phyloP scores from a whole-genome alignment of 2,113 vertebrate species.

The Sterna hirundo region DNA sequence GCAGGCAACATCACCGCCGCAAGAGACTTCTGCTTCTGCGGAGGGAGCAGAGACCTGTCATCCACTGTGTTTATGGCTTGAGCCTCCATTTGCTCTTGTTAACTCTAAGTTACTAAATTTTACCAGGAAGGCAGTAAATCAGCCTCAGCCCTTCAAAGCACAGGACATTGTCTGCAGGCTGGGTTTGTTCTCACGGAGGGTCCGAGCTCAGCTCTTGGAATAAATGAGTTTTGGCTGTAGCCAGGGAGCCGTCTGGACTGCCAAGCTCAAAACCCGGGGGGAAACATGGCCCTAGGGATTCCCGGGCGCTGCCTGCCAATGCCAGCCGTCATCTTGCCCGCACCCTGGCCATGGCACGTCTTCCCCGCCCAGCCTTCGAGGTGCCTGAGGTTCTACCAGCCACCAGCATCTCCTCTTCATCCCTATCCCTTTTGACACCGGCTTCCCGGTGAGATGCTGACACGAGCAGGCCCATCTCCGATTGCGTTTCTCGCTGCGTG shows the following conservation, averaged over 20 bases:
- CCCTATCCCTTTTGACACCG: background rate
- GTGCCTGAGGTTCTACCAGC: accelerated
- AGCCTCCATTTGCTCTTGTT: background rate
- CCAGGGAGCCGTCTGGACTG: background rate
- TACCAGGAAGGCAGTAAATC: background rate
- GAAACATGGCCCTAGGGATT: background rate
- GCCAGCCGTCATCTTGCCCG: background rate
- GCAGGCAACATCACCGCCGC: background rate
- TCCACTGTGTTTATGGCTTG: accelerated
- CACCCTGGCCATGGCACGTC: background rate
- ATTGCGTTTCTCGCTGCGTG: background rate
- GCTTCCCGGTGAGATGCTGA: background rate
- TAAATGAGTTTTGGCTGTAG: background rate
- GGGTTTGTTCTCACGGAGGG: background rate
- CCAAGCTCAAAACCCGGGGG: background rate
- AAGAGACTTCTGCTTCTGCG: background rate
- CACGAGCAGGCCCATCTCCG: background rate
- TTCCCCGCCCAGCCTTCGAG: background rate
- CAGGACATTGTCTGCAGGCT: background rate
- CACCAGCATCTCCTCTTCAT: accelerated
- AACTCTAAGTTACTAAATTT: background rate
- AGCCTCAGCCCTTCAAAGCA: background rate
- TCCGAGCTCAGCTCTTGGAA: background rate
- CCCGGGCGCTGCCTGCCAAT: accelerated
- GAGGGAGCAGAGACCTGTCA: background rate